These are phyloP conservation scores for Dunckerocampus dactyliophorus DNA, from an alignment of 2,113 vertebrate genomes.

Conservation along the genomic window DNA sequence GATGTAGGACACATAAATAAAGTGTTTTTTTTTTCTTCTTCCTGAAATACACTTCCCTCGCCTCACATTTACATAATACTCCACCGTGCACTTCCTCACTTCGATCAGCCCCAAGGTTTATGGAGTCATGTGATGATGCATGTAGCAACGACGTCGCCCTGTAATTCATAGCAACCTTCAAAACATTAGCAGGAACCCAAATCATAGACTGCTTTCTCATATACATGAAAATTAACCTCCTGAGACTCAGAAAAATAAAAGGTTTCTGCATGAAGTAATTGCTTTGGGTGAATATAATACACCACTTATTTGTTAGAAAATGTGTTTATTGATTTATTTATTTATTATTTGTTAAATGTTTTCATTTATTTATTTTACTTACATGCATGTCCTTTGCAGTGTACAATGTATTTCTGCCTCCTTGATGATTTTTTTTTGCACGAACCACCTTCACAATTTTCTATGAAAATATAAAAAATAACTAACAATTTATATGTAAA, in stretches of 20 bases:
- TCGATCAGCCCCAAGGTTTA: conserved; percentile 49
- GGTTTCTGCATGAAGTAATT: too few relatives aligned
- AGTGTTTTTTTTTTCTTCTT: conserved; percentile 39
- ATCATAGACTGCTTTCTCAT: conserved; percentile 10
- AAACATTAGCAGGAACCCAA: conserved; percentile 31
- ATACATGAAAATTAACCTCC: too few relatives aligned
- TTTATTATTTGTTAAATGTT: too few relatives aligned
- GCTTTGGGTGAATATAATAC: too few relatives aligned
- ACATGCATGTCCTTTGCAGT: too few relatives aligned
- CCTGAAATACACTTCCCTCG: conserved; percentile 45
- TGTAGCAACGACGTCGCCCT: conserved; percentile 18
- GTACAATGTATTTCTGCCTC: too few relatives aligned
- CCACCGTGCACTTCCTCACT: conserved; percentile 43
- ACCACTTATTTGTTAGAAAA: neutral
- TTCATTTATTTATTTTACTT: too few relatives aligned
- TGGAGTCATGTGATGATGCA: conserved; percentile 43
- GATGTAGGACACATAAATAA: conserved; percentile 68
- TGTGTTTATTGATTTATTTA: too few relatives aligned
- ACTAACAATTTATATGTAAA: too few relatives aligned
- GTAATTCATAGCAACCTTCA: conserved; percentile 31
- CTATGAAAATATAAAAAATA: neutral
- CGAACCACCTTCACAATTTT: neutral
- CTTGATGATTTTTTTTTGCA: neutral
- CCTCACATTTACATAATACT: conserved; percentile 64
- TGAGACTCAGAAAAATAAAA: too few relatives aligned